phyloP scores from a whole-genome alignment of 2,797 vertebrate species.

The Sternotherus odoratus region DNA sequence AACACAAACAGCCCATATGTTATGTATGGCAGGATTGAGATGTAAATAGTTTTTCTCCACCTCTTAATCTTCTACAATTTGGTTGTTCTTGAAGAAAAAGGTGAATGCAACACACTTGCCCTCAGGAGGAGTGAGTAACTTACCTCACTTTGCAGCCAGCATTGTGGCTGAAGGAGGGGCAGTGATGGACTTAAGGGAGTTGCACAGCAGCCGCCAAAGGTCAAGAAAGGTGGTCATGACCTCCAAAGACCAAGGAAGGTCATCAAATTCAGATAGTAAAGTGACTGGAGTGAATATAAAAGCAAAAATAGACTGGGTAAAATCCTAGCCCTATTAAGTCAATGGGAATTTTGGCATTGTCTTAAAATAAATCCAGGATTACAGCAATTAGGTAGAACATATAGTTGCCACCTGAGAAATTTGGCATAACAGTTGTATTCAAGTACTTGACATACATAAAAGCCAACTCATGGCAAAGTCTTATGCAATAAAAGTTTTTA shows the following conservation, averaged over 20 bases:
- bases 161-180: not conserved
- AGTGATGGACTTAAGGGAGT: not conserved
- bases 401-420: not conserved
- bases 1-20: too few relatives aligned
- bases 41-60: too few relatives aligned
- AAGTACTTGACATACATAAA: not conserved
- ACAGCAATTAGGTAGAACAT: not conserved
- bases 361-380: not conserved
- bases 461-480: fast-evolving
- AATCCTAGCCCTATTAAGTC: not conserved
- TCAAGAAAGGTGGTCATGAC: not conserved
- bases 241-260: not conserved
- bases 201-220: not conserved
- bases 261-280: not conserved
- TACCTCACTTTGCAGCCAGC: not conserved
- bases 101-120: too few relatives aligned
- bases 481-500: not conserved
- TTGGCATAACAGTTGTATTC: not conserved
- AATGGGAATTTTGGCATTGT: not conserved
- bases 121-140: not conserved
- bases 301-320: not conserved
- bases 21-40: too few relatives aligned
- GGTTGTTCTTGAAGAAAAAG: too few relatives aligned
- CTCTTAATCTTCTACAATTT: too few relatives aligned
- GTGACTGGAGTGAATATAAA: not conserved